Evolutionary conservation across 1,140 invertebrate genomes (phyloP).

Genomic region (Maconellicoccus hirsutus): DNA sequence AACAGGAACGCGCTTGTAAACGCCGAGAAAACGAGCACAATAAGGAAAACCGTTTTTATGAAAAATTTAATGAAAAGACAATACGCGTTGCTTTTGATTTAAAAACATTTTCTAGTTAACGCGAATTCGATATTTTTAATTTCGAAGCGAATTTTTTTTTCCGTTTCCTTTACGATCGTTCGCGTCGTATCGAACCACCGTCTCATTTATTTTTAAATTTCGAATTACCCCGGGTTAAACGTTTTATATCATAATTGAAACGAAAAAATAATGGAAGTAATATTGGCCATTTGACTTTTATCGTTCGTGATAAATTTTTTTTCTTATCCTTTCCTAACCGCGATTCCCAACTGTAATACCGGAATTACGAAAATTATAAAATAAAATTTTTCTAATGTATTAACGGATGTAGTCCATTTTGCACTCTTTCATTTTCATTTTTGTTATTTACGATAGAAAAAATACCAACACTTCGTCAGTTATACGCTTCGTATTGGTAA

Average conservation of each 20-base stretch:
- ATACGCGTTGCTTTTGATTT: background rate
- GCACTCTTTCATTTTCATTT: background rate
- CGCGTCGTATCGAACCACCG: background rate
- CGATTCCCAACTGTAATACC: background rate
- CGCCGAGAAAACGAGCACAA: no score
- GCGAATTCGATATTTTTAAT: no score
- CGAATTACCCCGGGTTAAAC: background rate
- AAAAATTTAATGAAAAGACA: conserved; percentile 1
- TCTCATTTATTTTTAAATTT: conserved; percentile 10
- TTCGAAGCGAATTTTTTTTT: no score
- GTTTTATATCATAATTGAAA: background rate
- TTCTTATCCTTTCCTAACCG: background rate
- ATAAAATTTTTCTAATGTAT: background rate
- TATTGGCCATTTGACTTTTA: background rate
- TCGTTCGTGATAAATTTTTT: conserved; percentile 4
- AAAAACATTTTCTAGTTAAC: background rate
- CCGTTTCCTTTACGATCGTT: background rate
- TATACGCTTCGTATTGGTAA: no score
- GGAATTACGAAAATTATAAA: background rate
- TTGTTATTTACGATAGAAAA: background rate
- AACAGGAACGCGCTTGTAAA: no score
- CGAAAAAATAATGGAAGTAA: background rate
- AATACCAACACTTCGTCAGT: no score
- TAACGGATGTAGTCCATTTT: background rate
- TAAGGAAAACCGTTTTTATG: background rate